phyloP scores from a whole-genome alignment of 2,113 vertebrate genomes.

The Vicugna pacos region DNA sequence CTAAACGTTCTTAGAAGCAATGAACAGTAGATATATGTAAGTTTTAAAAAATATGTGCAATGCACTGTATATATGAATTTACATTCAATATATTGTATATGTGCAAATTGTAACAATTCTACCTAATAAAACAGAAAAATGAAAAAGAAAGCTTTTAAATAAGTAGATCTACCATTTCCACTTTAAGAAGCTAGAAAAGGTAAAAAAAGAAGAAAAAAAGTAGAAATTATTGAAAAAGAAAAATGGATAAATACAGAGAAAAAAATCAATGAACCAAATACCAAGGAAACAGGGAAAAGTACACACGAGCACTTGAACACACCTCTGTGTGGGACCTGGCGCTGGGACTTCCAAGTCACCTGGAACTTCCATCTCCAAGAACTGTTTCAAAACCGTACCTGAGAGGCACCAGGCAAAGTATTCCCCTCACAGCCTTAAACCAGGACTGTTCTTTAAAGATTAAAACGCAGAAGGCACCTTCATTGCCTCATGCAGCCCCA shows the following conservation, averaged over 20 bases:
- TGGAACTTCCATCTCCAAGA: not conserved
- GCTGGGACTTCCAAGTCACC: not conserved
- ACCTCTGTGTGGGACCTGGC: not conserved
- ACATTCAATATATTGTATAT: too few relatives aligned
- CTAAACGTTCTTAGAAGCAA: too few relatives aligned
- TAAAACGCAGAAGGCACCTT: not conserved
- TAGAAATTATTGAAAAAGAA: not conserved
- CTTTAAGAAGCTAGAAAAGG: not conserved
- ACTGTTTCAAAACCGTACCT: not conserved
- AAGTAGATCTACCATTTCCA: not conserved
- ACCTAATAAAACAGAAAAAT: too few relatives aligned
- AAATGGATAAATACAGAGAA: not conserved
- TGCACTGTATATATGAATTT: too few relatives aligned
- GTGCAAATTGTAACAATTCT: too few relatives aligned
- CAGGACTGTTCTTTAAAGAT: not conserved
- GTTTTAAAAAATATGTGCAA: too few relatives aligned
- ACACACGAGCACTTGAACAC: not conserved
- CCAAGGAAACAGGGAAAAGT: not conserved
- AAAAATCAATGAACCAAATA: not conserved
- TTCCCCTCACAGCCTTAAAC: not conserved
- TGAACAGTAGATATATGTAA: too few relatives aligned
- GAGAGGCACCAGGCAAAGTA: not conserved
- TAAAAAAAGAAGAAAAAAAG: not conserved
- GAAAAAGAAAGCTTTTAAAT: not conserved
- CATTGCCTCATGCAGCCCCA: not conserved